Conservation (phyloP, 1,140 invertebrate genomes). For the Tetraneura akinire region DNA sequence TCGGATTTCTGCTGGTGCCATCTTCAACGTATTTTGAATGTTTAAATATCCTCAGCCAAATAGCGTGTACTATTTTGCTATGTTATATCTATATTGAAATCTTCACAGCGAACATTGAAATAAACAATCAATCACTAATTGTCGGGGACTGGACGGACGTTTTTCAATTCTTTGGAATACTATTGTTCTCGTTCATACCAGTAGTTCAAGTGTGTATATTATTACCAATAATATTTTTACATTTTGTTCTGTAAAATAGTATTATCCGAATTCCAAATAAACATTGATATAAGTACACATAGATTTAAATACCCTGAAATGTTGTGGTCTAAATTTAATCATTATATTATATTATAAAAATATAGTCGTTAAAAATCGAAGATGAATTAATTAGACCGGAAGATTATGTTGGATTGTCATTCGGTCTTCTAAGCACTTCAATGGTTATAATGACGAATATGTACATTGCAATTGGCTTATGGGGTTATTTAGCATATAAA, state of each 20-base stretch:
- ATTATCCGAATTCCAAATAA: too few species aligned
- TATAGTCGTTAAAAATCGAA: not conserved
- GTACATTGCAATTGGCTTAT: not conserved
- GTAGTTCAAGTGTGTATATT: not conserved
- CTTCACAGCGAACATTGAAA: not conserved
- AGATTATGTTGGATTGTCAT: not conserved
- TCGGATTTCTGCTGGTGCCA: not conserved
- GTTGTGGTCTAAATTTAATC: too few species aligned
- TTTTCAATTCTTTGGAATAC: not conserved
- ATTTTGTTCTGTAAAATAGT: too few species aligned
- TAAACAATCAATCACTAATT: not conserved
- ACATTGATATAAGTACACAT: too few species aligned
- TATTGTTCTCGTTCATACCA: not conserved
- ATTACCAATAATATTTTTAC: too few species aligned
- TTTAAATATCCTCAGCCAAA: not conserved
- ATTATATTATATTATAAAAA: too few species aligned
- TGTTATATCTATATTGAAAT: not conserved
- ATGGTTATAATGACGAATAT: not conserved
- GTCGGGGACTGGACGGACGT: not conserved
- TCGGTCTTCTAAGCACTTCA: not conserved
- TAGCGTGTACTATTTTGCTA: not conserved
- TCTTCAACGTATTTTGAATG: not conserved
- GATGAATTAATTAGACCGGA: not conserved
- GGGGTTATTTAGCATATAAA: not conserved
- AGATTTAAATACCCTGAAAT: too few species aligned